These are phyloP conservation scores for Okapia johnstoni DNA, from an alignment of 2,113 vertebrate genomes.

Conservation along the genomic window DNA sequence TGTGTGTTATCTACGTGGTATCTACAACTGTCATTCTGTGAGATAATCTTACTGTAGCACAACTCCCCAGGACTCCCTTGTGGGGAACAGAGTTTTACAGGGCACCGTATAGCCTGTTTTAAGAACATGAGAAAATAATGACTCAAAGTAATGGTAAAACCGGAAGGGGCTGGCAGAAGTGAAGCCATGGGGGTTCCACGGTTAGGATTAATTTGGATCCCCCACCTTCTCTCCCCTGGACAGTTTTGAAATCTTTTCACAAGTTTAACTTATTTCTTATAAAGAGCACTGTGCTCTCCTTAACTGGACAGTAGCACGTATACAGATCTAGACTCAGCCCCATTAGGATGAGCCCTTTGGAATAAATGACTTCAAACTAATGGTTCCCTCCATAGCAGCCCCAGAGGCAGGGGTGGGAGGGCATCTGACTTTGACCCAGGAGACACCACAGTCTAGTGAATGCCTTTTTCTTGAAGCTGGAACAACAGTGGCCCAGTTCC, in stretches of 20 bases:
- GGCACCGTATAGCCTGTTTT: background rate
- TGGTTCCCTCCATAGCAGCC: background rate
- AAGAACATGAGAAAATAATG: background rate
- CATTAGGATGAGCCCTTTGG: background rate
- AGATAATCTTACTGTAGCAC: background rate
- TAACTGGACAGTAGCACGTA: background rate
- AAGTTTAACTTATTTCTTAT: background rate
- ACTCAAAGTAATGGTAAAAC: background rate
- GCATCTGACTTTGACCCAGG: background rate
- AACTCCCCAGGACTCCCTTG: background rate
- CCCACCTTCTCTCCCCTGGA: background rate
- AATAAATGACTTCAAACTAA: background rate
- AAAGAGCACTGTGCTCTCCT: background rate
- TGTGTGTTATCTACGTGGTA: background rate
- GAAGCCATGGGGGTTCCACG: background rate
- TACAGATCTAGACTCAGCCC: background rate
- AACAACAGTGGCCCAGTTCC: background rate
- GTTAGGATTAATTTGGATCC: background rate
- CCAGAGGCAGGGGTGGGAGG: background rate
- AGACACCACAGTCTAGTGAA: background rate
- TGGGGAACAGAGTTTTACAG: background rate
- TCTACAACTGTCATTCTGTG: background rate
- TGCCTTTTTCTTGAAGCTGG: background rate
- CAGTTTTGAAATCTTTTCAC: background rate
- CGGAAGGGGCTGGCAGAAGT: background rate